Percentiles rank a stretch among this genome's conserved stretches.
Conservation (phyloP, 2,888 invertebrate genomes). For the Harpagoxenus sublaevis region DNA sequence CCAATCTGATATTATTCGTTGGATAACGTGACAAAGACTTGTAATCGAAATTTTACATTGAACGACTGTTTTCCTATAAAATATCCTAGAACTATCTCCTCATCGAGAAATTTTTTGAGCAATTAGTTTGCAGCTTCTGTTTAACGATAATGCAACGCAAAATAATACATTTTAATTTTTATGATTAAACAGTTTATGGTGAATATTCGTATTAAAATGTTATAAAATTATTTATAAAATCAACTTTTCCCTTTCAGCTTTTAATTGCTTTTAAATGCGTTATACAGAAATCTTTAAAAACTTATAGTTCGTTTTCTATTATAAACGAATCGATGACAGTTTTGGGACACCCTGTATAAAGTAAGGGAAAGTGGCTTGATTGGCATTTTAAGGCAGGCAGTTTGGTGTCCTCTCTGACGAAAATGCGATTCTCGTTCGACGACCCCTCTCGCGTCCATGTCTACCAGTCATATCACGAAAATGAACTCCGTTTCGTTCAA, state of each 20-base stretch:
- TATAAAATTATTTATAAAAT: neutral
- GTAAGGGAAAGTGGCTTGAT: slow-evolving; percentile 33
- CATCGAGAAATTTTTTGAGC: neutral
- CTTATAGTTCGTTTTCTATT: neutral
- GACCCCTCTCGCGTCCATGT: slow-evolving; percentile 26
- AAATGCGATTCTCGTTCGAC: slow-evolving; percentile 52
- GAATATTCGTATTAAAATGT: neutral
- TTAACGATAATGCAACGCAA: neutral
- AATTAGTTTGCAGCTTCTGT: neutral
- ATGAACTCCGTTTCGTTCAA: slow-evolving; percentile 18
- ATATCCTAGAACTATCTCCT: neutral
- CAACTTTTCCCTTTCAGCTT: neutral
- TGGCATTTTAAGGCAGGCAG: slow-evolving; percentile 40
- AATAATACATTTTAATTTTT: neutral
- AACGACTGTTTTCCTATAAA: neutral
- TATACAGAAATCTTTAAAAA: neutral
- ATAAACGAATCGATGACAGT: neutral
- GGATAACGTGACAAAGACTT: slow-evolving; percentile 6
- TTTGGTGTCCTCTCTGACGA: slow-evolving; percentile 44
- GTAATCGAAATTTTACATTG: neutral
- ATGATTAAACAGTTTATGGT: neutral
- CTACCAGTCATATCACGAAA: slow-evolving; percentile 43
- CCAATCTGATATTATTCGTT: slow-evolving; percentile 20
- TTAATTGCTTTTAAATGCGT: neutral
- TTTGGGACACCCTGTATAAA: slow-evolving; percentile 9